Conservation (phyloP, 2,113 vertebrate genomes). For the Diadophis punctatus region DNA sequence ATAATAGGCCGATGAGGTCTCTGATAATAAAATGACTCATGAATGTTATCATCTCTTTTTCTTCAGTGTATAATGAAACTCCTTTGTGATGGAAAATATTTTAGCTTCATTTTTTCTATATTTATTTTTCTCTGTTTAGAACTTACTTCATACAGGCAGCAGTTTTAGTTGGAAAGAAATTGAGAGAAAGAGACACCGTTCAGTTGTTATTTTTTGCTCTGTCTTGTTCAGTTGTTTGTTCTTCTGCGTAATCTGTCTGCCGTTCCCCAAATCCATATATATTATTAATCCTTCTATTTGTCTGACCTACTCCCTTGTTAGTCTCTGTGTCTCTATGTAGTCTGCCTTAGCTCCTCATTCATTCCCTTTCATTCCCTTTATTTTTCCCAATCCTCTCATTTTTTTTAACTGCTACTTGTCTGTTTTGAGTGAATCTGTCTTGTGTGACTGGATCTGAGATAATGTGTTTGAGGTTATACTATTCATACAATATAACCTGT, state of each 20-base stretch:
- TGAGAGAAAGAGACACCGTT: background rate
- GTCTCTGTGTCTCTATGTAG: background rate
- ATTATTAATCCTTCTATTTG: background rate
- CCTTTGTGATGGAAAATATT: background rate
- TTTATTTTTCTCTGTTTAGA: background rate
- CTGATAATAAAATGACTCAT: background rate
- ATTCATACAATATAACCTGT: background rate
- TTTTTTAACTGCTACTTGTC: background rate
- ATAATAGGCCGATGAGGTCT: background rate
- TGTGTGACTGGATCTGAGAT: background rate
- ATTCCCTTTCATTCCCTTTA: background rate
- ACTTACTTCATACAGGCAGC: background rate
- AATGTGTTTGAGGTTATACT: background rate
- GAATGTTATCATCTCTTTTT: background rate
- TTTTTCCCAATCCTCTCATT: background rate
- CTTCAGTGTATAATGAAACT: background rate
- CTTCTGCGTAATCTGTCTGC: background rate
- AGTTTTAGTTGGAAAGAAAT: background rate
- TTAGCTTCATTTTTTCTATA: background rate
- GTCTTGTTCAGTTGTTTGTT: background rate
- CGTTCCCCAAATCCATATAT: background rate
- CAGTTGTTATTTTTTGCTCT: background rate
- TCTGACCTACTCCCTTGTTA: background rate
- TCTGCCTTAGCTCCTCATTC: background rate
- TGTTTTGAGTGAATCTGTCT: background rate